Evolutionary conservation across 2,888 invertebrate species (phyloP).

Genomic region (Pollenia angustigena): DNA sequence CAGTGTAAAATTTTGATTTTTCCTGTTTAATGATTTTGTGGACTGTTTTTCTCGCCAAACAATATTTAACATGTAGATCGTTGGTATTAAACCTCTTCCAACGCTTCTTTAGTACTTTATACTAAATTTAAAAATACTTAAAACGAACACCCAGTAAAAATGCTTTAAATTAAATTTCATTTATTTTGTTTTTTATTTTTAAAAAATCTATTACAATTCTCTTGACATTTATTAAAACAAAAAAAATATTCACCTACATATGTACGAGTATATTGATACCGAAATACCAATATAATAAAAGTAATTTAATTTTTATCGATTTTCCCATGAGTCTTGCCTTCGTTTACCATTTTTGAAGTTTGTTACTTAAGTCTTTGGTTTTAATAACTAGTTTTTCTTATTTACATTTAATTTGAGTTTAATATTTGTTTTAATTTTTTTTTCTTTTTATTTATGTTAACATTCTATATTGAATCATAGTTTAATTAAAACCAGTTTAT

Average conservation of each 20-base stretch:
- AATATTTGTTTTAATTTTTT: background rate
- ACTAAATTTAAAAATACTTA: background rate
- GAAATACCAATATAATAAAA: background rate
- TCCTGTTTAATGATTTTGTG: too few species aligned
- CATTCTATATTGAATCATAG: conserved; percentile 56
- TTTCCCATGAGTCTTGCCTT: conserved; percentile 48
- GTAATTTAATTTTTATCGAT: conserved; percentile 11
- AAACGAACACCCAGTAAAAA: background rate
- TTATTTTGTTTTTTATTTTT: too few species aligned
- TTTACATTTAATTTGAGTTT: conserved; percentile 22
- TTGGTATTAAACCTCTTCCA: too few species aligned
- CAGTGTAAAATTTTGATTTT: too few species aligned
- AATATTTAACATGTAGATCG: too few species aligned
- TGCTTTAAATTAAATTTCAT: too few species aligned
- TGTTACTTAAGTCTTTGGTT: conserved; percentile 60
- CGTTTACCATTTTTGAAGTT: conserved; percentile 48
- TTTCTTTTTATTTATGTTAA: conserved; percentile 12
- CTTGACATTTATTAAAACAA: conserved; percentile 7
- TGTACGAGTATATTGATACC: background rate
- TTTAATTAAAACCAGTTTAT: conserved; percentile 60
- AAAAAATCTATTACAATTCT: background rate
- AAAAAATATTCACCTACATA: background rate
- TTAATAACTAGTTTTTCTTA: conserved; percentile 31
- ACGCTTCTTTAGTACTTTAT: too few species aligned
- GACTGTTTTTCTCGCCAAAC: too few species aligned